Evolutionary conservation across 2,113 vertebrate genomes (phyloP), one percentile per base, ranked within the genome.

Genomic region (Myiopsitta monachus): DNA sequence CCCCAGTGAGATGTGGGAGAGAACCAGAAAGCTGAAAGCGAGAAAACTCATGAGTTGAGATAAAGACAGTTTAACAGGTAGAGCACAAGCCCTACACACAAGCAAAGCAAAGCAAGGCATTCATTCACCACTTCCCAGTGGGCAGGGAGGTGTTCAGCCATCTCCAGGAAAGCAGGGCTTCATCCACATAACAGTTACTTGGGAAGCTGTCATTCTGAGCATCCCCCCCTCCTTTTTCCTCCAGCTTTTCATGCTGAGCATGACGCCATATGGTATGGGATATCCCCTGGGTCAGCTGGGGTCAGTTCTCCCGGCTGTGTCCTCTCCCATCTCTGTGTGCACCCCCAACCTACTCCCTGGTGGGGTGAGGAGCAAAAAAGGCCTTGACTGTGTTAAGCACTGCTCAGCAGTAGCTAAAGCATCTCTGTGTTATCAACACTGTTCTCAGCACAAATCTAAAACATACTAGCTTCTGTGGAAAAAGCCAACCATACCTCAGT

Each of bases 11-110:
- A 41, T 61, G 8, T 23, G 24, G 26, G 28, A 54, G 9, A 54
- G 28, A 61, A 31, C 4, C 0, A 0, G n/a, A 46, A 52, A 4
- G 3, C 13, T 36, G 9, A 24, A 16, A 76, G 18, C 11, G 38
- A 26, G 17, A 54, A 73, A 61, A 74, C 14, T 41, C 39, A 41
- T 27, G 52, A 17, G 5, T 13, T 75, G 39, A 62, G 39, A 68
- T 41, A 54, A 41, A 67, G 9, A 31, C 21, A 62, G 26, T 61
- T 67, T 46, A 54, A 54, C 15, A 36, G 39, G 11, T 41, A 62
- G 46, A 21, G 61, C 21, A 74, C 73, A 80, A 86, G 21, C 24
- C 39, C 24, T 22, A n/a, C 51, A 31, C 11, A 22, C 17, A 61
- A 52, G 39, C 33, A 80, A 16, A 66, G 23, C 43, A 39, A 79